A percentile compares a stretch with the other conserved stretches of the same genome.
Conservation (phyloP, 2,113 vertebrate genomes). For the Poecilia latipinna region DNA sequence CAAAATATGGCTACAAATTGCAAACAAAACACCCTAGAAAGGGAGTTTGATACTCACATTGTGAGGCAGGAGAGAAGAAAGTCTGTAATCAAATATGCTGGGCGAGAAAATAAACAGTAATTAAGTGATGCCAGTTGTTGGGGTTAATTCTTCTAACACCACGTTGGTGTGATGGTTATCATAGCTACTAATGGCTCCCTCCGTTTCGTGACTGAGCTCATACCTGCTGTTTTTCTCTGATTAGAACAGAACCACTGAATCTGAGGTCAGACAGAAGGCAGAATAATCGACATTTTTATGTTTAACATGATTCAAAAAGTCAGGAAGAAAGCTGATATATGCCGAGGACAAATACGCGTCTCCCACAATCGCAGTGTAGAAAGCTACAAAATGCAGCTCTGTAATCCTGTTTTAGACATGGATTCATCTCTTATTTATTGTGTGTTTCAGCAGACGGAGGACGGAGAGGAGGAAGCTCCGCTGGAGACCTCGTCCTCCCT, state of each 20-base stretch:
- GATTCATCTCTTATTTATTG: conserved; percentile 16
- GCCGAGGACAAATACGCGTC: conserved; percentile 12
- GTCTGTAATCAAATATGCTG: conserved; percentile 12
- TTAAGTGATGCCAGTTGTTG: conserved; percentile 76
- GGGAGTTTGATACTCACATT: neutral
- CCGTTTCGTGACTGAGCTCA: conserved; percentile 71
- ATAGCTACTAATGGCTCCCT: conserved; percentile 81
- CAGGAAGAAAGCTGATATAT: neutral
- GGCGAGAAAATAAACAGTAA: conserved; percentile 50
- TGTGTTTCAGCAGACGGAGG: conserved; percentile 82
- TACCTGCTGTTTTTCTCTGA: conserved; percentile 71
- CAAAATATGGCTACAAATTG: conserved; percentile 27
- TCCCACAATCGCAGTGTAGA: conserved; percentile 19
- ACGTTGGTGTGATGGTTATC: conserved; percentile 79
- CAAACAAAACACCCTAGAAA: conserved; percentile 1
- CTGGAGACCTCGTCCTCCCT: conserved; percentile 84
- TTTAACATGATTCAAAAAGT: conserved; percentile 23
- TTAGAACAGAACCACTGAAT: conserved; percentile 39
- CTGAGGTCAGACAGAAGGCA: conserved; percentile 6
- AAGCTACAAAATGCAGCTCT: conserved; percentile 10
- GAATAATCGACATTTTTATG: conserved; percentile 40
- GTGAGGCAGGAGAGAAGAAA: neutral
- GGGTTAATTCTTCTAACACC: conserved; percentile 76
- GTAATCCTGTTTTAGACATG: conserved; percentile 22
- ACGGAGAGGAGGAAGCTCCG: conserved; percentile 85